Evolutionary conservation across 2,113 vertebrate species (phyloP), one percentile per base, ranked within the genome.

Genomic region (Cettia cetti): DNA sequence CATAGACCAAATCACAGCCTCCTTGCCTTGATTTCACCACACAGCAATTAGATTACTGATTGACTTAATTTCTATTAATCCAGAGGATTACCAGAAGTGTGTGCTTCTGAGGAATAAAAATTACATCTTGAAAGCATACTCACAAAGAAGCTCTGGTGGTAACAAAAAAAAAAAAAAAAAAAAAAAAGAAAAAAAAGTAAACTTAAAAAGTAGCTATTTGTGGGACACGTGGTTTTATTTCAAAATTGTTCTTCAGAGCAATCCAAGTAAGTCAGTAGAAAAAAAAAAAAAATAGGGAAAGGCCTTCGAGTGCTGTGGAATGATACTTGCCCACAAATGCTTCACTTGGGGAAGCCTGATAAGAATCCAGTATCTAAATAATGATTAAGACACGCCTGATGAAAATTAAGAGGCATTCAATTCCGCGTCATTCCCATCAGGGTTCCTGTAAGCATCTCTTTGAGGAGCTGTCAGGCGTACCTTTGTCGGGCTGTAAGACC

Each of bases 61-160:
- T 94, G 68, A 84, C n/a, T 75, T 72, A 89, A 94, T 91, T 74
- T 56, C 85, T 82, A 71, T 77, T 89, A 93, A 94, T 95, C 81
- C 74, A 33, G 42, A 66, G 86, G 92, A 94, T 76, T 95, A 80
- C 39, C 11, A 27, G 45, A 78, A 82, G 44, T 68, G 20, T 3
- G 7, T 74, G 56, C 68, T 89, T 82, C 39, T 42, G 56, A 72
- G 66, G 37, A 92, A 78, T 81, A 95, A 85, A 91, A 70, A 0
- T 65, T 66, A 89, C 3, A 82, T 78, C 75, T 59, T 75, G 28
- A 82, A 65, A 92, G 33, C 26, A 30, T 33, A 16, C 18, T 63
- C 88, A 70, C 21, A n/a, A 44, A 74, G 42, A 42, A 90, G 42
- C 33, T 15, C 40, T 40, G 14, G 17, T n/a, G 1, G 2, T 18